Evolutionary conservation across 1,140 invertebrate genomes (phyloP).

Genomic region (Drosophila biarmipes): DNA sequence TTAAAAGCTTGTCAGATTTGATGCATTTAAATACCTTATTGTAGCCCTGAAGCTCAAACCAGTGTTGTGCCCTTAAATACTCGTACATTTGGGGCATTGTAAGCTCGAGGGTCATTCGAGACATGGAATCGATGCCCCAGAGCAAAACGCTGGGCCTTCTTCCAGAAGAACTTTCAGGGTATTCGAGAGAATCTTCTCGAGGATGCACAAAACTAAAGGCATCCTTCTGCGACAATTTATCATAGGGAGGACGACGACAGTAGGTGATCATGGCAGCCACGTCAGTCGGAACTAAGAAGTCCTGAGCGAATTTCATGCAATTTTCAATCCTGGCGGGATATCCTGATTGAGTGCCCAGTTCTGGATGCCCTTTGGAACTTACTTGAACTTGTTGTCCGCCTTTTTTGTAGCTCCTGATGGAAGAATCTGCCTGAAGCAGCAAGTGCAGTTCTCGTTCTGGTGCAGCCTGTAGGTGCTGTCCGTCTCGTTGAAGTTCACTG

Average conservation of each 20-base stretch:
- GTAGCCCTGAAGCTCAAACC: slow-evolving; percentile 70
- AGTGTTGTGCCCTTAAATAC: slow-evolving; percentile 51
- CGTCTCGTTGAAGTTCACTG: slow-evolving; percentile 66
- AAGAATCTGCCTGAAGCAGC: slow-evolving; percentile 86
- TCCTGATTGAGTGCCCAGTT: background rate
- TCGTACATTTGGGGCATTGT: slow-evolving; percentile 63
- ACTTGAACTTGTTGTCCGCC: slow-evolving; percentile 85
- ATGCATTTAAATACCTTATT: slow-evolving; percentile 62
- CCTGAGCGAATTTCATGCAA: slow-evolving; percentile 53
- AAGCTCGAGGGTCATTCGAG: slow-evolving; percentile 84
- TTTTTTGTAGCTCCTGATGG: slow-evolving; percentile 63
- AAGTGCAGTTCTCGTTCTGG: slow-evolving; percentile 68
- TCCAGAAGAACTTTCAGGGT: background rate
- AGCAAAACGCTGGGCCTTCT: slow-evolving; percentile 62
- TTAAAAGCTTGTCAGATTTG: background rate
- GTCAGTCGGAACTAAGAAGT: slow-evolving; percentile 51
- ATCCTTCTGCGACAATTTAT: slow-evolving; percentile 48
- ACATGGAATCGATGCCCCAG: slow-evolving; percentile 77
- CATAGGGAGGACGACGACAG: slow-evolving; percentile 27
- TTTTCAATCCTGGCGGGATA: slow-evolving; percentile 40
- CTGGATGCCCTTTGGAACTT: slow-evolving; percentile 9
- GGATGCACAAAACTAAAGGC: slow-evolving; percentile 71
- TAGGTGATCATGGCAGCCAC: slow-evolving; percentile 62
- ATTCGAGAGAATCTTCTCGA: background rate
- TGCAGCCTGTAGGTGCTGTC: slow-evolving; percentile 50